Evolutionary conservation across 2,113 vertebrate genomes (phyloP).

Genomic region (Cinclus cinclus): DNA sequence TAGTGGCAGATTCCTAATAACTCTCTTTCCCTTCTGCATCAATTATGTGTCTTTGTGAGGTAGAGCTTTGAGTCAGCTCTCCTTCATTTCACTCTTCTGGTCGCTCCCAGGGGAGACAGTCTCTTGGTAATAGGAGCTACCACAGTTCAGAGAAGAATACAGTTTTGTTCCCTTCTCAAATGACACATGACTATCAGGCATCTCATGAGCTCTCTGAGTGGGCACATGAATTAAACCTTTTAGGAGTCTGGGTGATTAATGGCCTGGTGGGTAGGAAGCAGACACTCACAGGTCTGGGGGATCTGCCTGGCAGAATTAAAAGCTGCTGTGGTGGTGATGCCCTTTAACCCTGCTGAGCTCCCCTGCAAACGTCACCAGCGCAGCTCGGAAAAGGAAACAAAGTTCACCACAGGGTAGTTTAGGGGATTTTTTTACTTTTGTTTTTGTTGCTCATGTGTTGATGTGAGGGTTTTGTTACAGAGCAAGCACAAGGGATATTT

Average conservation of each 20-base stretch:
- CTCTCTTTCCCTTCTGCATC: not conserved
- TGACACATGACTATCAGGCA: slow-evolving; percentile 60
- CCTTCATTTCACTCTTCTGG: slow-evolving; percentile 23
- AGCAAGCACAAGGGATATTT: not conserved
- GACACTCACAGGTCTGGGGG: not conserved
- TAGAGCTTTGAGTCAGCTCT: slow-evolving; percentile 41
- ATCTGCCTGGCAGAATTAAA: slow-evolving; percentile 37
- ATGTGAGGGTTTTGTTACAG: not conserved
- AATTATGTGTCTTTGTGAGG: not conserved
- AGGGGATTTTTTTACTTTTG: slow-evolving; percentile 39
- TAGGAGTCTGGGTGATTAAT: slow-evolving; percentile 54
- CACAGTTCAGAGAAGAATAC: slow-evolving; percentile 45
- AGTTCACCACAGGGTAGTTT: slow-evolving; percentile 26
- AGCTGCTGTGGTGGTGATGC: not conserved
- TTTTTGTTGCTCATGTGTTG: not conserved
- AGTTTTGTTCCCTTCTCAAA: slow-evolving; percentile 44
- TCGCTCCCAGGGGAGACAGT: slow-evolving; percentile 7
- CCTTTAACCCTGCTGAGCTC: slow-evolving; percentile 9
- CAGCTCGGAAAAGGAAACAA: not conserved
- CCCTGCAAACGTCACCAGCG: not conserved
- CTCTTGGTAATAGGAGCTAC: slow-evolving; percentile 55
- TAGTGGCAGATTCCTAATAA: not conserved
- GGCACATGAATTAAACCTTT: slow-evolving; percentile 61
- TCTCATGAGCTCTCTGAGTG: slow-evolving; percentile 51
- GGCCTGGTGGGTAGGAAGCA: slow-evolving; percentile 46